phyloP scores from a whole-genome alignment of 53 echinoderm and acorn worm genomes.

The Holothuria leucospilota region DNA sequence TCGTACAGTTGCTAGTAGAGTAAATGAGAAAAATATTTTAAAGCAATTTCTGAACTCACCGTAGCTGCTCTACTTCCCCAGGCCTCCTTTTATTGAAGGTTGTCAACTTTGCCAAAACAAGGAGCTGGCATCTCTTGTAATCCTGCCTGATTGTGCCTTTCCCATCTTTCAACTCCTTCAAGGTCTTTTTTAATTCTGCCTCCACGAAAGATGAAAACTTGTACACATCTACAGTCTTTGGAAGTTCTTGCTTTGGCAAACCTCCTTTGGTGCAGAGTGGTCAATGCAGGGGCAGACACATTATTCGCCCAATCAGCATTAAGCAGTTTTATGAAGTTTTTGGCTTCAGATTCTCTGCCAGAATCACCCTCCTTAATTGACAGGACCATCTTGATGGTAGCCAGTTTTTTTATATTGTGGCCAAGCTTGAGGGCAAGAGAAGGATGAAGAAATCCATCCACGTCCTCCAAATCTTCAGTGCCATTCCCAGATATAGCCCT shows the following conservation, averaged over 20 bases:
- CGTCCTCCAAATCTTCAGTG: not conserved
- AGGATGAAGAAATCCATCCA: constrained; percentile 22
- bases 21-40: not conserved
- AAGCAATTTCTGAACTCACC: constrained; percentile 10
- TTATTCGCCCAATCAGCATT: not conserved
- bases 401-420: constrained; percentile 37
- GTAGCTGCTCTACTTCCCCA: constrained; percentile 12
- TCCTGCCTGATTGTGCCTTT: too few relatives aligned
- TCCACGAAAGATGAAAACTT: too few relatives aligned
- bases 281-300: not conserved
- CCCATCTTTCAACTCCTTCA: too few relatives aligned
- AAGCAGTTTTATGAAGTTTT: not conserved
- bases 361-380: not conserved
- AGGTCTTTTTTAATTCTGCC: too few relatives aligned
- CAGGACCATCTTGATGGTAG: constrained; percentile 35
- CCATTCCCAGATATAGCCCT: not conserved
- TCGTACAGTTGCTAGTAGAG: not conserved
- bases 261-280: not conserved
- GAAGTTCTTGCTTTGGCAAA: not conserved
- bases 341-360: not conserved
- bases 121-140: too few relatives aligned
- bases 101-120: too few relatives aligned
- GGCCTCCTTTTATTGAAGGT: too few relatives aligned
- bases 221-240: too few relatives aligned
- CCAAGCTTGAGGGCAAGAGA: constrained; percentile 56